Evolutionary conservation across 2,888 invertebrate species (phyloP), one percentile per base, ranked within the genome.

Genomic region (Morinoia aosen): DNA sequence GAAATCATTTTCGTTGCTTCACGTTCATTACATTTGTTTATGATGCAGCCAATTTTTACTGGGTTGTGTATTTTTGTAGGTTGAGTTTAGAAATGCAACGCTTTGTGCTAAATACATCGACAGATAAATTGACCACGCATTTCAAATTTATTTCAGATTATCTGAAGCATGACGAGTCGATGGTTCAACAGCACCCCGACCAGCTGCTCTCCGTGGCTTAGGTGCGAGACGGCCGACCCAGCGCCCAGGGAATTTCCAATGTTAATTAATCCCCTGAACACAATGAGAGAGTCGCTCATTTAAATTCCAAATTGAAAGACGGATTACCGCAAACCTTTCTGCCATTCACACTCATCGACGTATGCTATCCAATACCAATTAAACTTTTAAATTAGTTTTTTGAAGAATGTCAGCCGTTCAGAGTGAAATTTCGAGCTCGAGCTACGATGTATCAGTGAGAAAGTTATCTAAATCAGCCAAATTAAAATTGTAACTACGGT

Each of bases 211-310:
- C 88, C 12, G 33, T 88, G 88, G 90, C 11, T 90, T 90, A 90
- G 40, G 39, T 48, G 76, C 16, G 76, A 76, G 19, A 8, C 19
- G 76, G 0, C 25, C 25, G 76, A 33, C 25, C 25, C 76, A 76
- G 16, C 76, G 25, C 76, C 8, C 19, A 61, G 33, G 76, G 76
- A 76, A 76, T 33, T 33, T 76, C 76, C 76, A 76, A 76, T 76
- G 76, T 76, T 76, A 76, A 76, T 76, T 76, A 76, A 76, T 76
- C 33, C 19, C 76, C 76, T 76, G 19, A 19, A 76, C 16, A 76
- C 76, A 76, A 76, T 76, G 76, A 33, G 76, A 76, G 76, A 76
- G 76, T 76, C 76, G 76, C 76, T 76, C 76, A 76, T 76, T 76
- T 25, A 76, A 76, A 76, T 76, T 76, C 76, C 76, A 76, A 76